phyloP scores from a whole-genome alignment of 2,113 vertebrate species.

The Synodontis membranacea region DNA sequence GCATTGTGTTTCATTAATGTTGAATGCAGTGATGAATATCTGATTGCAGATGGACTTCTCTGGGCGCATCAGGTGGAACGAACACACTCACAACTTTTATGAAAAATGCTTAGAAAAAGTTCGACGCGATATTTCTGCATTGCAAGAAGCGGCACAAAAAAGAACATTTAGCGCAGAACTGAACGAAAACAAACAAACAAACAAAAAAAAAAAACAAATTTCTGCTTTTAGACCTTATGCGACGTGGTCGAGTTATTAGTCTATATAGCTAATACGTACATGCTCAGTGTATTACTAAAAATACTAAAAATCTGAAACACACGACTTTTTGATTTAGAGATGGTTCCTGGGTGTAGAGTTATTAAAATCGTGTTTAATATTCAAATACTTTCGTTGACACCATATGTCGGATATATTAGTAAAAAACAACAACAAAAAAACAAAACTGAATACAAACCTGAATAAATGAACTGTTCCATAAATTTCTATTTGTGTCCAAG shows the following conservation, averaged over 20 bases:
- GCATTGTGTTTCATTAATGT: neutral
- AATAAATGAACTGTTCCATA: neutral
- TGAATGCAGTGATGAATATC: no score
- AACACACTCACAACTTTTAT: neutral
- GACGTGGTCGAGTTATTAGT: neutral
- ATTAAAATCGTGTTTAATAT: neutral
- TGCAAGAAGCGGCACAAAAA: neutral
- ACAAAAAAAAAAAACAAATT: no score
- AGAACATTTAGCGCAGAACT: neutral
- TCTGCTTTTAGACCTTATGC: neutral
- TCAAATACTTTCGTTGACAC: neutral
- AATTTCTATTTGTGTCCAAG: neutral
- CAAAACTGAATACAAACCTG: no score
- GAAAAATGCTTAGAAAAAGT: neutral
- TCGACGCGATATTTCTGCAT: neutral
- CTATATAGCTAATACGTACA: no score
- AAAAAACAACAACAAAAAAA: neutral
- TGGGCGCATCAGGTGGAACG: slow-evolving; percentile 18
- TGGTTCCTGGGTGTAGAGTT: neutral
- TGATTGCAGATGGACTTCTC: neutral
- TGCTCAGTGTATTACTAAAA: no score
- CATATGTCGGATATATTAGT: neutral
- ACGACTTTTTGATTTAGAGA: neutral
- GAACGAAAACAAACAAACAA: neutral
- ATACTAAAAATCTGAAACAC: neutral